Evolutionary conservation across 1,140 invertebrate genomes (phyloP).

Genomic region (Drosophila miranda): DNA sequence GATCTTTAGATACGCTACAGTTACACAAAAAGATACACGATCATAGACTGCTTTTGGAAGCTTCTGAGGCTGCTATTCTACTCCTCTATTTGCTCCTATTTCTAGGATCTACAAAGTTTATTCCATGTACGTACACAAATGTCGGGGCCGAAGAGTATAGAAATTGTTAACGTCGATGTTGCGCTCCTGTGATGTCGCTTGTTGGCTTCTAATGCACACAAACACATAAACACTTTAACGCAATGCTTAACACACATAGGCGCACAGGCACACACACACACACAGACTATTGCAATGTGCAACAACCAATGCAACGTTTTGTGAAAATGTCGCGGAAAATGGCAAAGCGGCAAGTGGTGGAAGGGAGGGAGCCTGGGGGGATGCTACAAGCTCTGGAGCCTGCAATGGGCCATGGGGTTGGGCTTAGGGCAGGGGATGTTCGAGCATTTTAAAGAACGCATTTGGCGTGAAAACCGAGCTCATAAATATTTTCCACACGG

Average conservation of each 20-base stretch:
- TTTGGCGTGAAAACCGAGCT: conserved; percentile 72
- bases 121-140: not conserved
- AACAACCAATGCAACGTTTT: conserved; percentile 50
- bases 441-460: conserved; percentile 63
- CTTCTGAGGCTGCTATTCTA: too few species aligned
- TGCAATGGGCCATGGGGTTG: not conserved
- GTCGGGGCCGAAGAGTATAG: conserved; percentile 9
- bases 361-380: not conserved
- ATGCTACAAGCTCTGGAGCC: too few species aligned
- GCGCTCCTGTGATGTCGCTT: conserved; percentile 3
- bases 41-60: too few species aligned
- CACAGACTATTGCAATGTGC: conserved; percentile 28
- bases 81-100: too few species aligned
- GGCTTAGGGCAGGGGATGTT: not conserved
- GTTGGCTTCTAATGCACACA: conserved; percentile 35
- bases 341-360: conserved; percentile 4
- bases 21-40: too few species aligned
- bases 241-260: conserved; percentile 59
- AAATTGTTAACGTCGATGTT: conserved; percentile 13
- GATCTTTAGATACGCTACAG: too few species aligned
- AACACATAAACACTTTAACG: conserved; percentile 70
- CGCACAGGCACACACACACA: conserved; percentile 10
- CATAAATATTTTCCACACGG: conserved; percentile 78
- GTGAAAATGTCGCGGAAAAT: conserved; percentile 53
- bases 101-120: too few species aligned